phyloP scores from a whole-genome alignment of 2,113 vertebrate species.

The Sialia sialis region DNA sequence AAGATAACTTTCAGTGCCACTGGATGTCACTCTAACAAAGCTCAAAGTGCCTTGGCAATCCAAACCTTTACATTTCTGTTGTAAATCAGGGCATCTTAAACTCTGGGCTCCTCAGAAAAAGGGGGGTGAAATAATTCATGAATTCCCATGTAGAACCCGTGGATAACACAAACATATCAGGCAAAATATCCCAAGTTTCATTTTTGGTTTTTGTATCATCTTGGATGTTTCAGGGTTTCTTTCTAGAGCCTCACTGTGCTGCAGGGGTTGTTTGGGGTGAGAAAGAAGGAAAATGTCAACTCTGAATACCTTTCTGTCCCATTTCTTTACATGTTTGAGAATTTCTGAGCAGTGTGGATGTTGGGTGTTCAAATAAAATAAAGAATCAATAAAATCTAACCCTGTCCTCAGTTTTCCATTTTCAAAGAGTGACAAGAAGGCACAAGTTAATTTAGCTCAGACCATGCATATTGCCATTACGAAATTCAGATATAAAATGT shows the following conservation, averaged over 20 bases:
- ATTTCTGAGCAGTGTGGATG: background rate
- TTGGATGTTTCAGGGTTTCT: background rate
- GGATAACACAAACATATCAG: background rate
- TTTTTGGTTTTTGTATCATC: background rate
- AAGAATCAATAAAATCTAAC: background rate
- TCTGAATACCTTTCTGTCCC: background rate
- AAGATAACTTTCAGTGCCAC: background rate
- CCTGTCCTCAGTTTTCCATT: background rate
- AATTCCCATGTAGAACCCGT: background rate
- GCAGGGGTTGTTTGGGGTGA: background rate
- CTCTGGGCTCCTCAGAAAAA: background rate
- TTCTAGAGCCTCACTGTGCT: background rate
- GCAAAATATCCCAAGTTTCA: background rate
- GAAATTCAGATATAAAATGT: background rate
- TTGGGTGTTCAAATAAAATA: background rate
- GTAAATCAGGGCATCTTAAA: background rate
- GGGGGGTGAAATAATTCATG: background rate
- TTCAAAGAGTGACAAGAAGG: background rate
- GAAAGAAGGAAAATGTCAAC: background rate
- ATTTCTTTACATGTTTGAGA: background rate
- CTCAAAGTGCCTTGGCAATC: background rate
- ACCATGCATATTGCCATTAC: background rate
- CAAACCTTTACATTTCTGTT: background rate
- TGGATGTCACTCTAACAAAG: slow-evolving; percentile 41
- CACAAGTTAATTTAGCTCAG: background rate